Percentiles rank a stretch among this genome's conserved stretches.
Conservation (phyloP, 35 echinoderm and acorn worm species). For the Eucidaris tribuloides region DNA sequence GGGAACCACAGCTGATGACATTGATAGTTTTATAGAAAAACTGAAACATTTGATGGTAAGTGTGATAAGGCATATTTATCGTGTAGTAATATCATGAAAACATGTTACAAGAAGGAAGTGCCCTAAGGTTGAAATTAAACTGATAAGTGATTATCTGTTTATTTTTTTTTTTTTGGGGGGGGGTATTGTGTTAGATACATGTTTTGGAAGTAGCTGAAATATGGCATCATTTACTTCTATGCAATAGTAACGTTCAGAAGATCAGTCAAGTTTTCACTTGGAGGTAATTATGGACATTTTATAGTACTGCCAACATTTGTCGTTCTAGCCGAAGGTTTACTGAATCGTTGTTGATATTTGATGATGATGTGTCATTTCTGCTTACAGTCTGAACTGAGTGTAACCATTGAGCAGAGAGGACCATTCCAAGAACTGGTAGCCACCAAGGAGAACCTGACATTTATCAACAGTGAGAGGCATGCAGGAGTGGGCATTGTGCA, state of each 20-base stretch:
- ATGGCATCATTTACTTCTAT: too few species aligned
- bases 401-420: conserved; percentile 58
- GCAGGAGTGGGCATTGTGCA: conserved; percentile 89
- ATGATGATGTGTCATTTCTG: too few species aligned
- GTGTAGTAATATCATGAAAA: not conserved
- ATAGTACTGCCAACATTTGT: too few species aligned
- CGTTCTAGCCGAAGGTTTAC: too few species aligned
- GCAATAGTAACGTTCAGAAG: too few species aligned
- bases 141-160: not conserved
- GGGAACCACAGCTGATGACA: conserved; percentile 75
- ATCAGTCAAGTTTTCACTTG: too few species aligned
- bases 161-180: not conserved
- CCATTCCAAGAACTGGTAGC: conserved; percentile 64
- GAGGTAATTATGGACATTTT: too few species aligned
- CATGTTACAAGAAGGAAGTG: not conserved
- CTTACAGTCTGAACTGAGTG: conserved; percentile 30
- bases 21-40: conserved; percentile 74
- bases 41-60: conserved; percentile 84
- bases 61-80: conserved; percentile 1
- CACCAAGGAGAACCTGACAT: conserved; percentile 49
- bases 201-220: too few species aligned
- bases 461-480: conserved; percentile 60
- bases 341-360: too few species aligned
- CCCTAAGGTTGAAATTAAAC: not conserved
- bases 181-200: too few species aligned